Evolutionary conservation across 2,888 invertebrate species (phyloP).

Genomic region (Troides aeacus): DNA sequence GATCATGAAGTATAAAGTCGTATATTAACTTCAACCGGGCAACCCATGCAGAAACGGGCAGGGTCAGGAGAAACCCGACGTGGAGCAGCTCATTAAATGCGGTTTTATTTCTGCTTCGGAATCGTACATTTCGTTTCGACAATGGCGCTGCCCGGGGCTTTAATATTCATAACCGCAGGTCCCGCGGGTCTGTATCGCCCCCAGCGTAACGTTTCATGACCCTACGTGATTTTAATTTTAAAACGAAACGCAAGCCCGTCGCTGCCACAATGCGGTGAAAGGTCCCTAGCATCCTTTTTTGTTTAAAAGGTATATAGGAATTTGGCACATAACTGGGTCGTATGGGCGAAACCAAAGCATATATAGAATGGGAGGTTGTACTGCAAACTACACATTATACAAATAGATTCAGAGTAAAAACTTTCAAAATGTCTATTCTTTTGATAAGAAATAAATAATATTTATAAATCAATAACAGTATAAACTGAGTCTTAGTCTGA

Average conservation of each 20-base stretch:
- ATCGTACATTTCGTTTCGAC: conserved; percentile 4
- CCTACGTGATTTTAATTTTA: conserved; percentile 19
- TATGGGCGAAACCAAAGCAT: not conserved
- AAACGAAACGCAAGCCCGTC: not conserved
- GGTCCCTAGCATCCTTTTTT: not conserved
- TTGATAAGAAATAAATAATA: too few relatives aligned
- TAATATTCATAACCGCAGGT: conserved; percentile 24
- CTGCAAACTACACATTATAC: not conserved
- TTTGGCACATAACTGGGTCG: not conserved
- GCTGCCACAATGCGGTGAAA: not conserved
- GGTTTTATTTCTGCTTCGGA: conserved; percentile 19
- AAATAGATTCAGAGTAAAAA: too few relatives aligned
- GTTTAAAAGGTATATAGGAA: not conserved
- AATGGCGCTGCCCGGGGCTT: conserved; percentile 4
- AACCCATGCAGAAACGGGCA: too few relatives aligned
- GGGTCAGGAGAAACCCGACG: too few relatives aligned
- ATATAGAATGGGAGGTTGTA: not conserved
- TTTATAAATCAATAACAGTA: too few relatives aligned
- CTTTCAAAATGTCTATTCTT: too few relatives aligned
- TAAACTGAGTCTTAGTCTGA: too few relatives aligned
- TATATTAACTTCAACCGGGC: too few relatives aligned
- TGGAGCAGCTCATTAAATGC: conserved; percentile 8
- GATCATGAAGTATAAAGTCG: too few relatives aligned
- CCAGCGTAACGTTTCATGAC: conserved; percentile 4
- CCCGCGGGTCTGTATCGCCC: conserved; percentile 8